phyloP scores from a whole-genome alignment of 1,140 invertebrate species.

The Metaphire vulgaris region DNA sequence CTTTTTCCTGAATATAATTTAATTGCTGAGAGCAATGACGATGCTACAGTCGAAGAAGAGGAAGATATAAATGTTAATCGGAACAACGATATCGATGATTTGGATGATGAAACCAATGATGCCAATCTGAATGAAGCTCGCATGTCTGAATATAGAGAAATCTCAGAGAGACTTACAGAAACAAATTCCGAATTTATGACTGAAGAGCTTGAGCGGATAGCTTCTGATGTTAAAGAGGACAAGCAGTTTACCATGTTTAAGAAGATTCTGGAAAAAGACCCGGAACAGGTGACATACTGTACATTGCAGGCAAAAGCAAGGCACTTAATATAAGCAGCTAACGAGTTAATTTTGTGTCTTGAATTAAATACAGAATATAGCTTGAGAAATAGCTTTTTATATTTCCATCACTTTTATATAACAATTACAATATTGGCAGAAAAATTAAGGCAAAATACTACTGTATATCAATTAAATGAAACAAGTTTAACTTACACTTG shows the following conservation, averaged over 20 bases:
- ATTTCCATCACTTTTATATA: not conserved
- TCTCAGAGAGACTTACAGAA: not conserved
- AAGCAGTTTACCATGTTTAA: not conserved
- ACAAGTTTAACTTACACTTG: no score
- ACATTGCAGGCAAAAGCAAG: no score
- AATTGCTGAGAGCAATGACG: not conserved
- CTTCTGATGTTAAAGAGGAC: not conserved
- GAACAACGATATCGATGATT: no score
- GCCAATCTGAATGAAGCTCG: not conserved
- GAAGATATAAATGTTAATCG: no score
- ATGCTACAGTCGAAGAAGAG: not conserved
- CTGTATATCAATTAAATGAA: no score
- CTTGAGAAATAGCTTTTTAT: not conserved
- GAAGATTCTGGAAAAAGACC: not conserved
- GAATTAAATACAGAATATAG: not conserved
- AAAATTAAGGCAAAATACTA: no score
- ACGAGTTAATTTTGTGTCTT: not conserved
- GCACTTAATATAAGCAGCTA: no score
- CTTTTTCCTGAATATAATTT: not conserved
- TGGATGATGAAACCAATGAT: not conserved
- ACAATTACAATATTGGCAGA: no score
- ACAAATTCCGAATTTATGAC: not conserved
- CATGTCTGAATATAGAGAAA: not conserved
- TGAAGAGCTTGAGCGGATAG: not conserved
- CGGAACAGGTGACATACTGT: not conserved